A percentile compares a stretch with the other conserved stretches of the same genome.
phyloP scores from a whole-genome alignment of 2,797 vertebrate species.

The Parambassis ranga region DNA sequence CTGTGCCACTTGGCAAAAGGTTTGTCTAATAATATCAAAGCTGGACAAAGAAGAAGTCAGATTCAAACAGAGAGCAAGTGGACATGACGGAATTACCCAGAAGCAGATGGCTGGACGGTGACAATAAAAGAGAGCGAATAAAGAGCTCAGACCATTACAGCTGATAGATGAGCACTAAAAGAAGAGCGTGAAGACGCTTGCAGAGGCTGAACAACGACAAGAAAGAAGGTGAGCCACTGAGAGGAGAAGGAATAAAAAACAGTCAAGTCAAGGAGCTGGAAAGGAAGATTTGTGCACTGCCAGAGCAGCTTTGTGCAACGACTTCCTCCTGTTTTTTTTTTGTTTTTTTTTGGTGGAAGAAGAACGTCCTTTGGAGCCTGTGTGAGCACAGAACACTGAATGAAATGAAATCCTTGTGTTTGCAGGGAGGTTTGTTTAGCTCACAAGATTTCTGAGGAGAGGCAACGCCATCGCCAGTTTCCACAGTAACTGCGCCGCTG shows the following conservation, averaged over 20 bases:
- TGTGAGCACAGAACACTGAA: slow-evolving; percentile 60
- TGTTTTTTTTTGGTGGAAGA: slow-evolving; percentile 51
- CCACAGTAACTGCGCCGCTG: slow-evolving; percentile 69
- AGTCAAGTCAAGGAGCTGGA: slow-evolving; percentile 56
- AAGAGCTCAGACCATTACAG: neutral
- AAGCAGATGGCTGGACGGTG: slow-evolving; percentile 16
- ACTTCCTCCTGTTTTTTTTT: slow-evolving; percentile 78
- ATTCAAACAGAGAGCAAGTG: neutral
- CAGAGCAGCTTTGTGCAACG: slow-evolving; percentile 69
- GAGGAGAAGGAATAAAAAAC: slow-evolving; percentile 35
- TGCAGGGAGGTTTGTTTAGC: slow-evolving; percentile 62
- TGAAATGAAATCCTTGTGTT: slow-evolving; percentile 62
- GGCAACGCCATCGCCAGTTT: slow-evolving; percentile 65
- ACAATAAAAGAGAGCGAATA: slow-evolving; percentile 1
- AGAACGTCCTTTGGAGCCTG: slow-evolving; percentile 63
- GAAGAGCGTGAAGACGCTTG: slow-evolving; percentile 7
- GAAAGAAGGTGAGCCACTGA: slow-evolving; percentile 35
- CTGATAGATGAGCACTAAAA: slow-evolving; percentile 52
- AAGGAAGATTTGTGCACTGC: slow-evolving; percentile 69
- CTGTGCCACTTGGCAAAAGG: too few species aligned
- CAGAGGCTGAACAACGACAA: slow-evolving; percentile 1
- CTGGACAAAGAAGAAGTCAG: neutral
- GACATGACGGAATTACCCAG: neutral
- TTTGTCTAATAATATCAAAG: neutral
- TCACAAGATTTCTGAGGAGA: slow-evolving; percentile 66